phyloP scores from a whole-genome alignment of 2,888 invertebrate genomes.

The Lysandra bellargus region DNA sequence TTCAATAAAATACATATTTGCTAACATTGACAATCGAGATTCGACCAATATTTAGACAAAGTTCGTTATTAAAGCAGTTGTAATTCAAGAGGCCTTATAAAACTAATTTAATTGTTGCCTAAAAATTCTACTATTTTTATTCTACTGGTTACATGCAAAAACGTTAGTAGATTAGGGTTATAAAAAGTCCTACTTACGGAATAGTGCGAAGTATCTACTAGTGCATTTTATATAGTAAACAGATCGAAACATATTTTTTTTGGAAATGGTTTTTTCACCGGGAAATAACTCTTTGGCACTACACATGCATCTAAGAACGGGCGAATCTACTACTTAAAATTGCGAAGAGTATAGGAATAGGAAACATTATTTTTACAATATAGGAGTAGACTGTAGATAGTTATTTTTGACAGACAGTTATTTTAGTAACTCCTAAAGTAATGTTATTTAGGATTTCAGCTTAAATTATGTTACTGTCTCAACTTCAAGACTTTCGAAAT shows the following conservation, averaged over 20 bases:
- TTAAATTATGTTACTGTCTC: background rate
- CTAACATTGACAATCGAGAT: background rate
- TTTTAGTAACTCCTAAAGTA: background rate
- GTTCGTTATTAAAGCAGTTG: background rate
- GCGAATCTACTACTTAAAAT: background rate
- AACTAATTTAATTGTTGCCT: background rate
- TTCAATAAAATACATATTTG: background rate
- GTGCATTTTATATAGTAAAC: background rate
- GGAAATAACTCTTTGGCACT: constrained; percentile 53
- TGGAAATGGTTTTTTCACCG: background rate
- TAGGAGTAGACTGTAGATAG: background rate
- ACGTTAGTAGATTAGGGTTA: background rate
- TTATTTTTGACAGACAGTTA: background rate
- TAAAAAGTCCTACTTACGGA: background rate
- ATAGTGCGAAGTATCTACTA: background rate
- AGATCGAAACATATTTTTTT: constrained; percentile 16
- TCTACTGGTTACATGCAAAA: background rate
- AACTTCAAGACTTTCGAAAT: background rate
- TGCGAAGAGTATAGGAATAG: background rate
- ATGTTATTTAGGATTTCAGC: background rate
- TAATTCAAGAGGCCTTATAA: background rate
- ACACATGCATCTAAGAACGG: constrained; percentile 36
- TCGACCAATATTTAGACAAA: background rate
- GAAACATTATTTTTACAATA: background rate
- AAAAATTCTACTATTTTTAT: background rate